Conservation (phyloP, 1,140 invertebrate species). For the Parapsyche elsis region DNA sequence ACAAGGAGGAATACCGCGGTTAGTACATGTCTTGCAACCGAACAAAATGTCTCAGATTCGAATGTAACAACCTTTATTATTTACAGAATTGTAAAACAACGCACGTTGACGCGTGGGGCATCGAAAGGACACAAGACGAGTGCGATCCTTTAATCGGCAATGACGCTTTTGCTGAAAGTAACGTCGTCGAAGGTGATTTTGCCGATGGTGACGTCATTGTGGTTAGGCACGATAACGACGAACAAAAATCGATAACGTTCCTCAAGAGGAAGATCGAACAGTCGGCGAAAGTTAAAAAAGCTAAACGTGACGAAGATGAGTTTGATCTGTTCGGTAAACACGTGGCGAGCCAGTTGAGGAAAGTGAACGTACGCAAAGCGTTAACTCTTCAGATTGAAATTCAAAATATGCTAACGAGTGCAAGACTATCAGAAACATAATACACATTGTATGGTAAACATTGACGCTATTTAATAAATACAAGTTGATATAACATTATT, state of each 20-base stretch:
- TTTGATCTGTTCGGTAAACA: conserved; percentile 48
- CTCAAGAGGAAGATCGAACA: not conserved
- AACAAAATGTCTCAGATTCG: not conserved
- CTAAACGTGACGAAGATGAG: conserved; percentile 36
- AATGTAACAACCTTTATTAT: not conserved
- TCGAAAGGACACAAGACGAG: not conserved
- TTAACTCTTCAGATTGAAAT: conserved; percentile 35
- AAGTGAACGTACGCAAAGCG: conserved; percentile 27
- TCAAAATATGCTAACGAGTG: conserved; percentile 35
- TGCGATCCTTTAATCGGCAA: not conserved
- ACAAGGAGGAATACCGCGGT: not conserved
- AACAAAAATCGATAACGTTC: conserved; percentile 3
- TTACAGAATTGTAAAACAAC: not conserved
- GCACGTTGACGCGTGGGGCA: not conserved
- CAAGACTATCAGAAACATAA: conserved; percentile 26
- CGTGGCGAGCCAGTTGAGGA: conserved; percentile 45
- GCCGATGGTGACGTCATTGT: not conserved
- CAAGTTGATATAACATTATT: no score
- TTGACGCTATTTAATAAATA: not conserved
- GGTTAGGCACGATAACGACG: not conserved
- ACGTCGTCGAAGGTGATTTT: not conserved
- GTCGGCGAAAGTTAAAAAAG: not conserved
- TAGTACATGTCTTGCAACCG: no score
- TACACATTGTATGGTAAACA: not conserved
- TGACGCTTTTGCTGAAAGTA: not conserved